Base-by-base conservation (phyloP, 2,888 invertebrate genomes). In the Eristalinus sepulchralis region DNA sequence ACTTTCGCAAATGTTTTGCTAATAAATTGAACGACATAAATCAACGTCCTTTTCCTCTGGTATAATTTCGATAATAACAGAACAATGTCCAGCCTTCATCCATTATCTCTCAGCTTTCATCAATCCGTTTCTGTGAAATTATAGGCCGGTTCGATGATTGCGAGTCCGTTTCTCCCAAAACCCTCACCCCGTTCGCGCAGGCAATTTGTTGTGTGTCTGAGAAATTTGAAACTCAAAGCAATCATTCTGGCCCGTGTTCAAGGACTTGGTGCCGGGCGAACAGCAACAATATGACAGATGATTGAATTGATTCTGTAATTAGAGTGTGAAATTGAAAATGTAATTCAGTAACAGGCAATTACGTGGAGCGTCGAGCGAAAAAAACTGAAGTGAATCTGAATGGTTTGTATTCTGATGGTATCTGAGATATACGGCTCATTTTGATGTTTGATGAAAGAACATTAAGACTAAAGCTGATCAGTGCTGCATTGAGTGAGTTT, bases 301-400 rank as follows among this genome's bases (percentile, higher is more conserved):
- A 71, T 71, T 60, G 39, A 71, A 60, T 60, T 59, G 59, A 59
- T 27, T 39, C 10, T 11, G 39, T 39, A 60, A 71, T 71, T 60
- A 60, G 27, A 71, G 39, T 8, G 31, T 27, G 24, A 70, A 59
- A 70, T 22, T 24, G 20, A 60, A 39, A 47, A 31, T 59, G 60
- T 60, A 60, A 71, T 60, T 20, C 31, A 59, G 60, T 47, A 60
- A 39, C 39, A 47, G 17, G 39, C 31, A 71, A 71, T 59, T 60
- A 34, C 31, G 31, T 34, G 34, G 17, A 17, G 2, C 6, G 10
- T 11, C 20, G 3, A 33, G 17, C 6, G 5, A 20, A 62, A 33
- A 62, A 17, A n/a, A n/a, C 17, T 10, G 5, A 22, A 24, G 4
- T 24, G 57, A 27, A 24, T 5, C 11, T 22, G 10, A 1, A 57